Conservation (phyloP, 1,140 invertebrate species). For the Euglossa dilemma region DNA sequence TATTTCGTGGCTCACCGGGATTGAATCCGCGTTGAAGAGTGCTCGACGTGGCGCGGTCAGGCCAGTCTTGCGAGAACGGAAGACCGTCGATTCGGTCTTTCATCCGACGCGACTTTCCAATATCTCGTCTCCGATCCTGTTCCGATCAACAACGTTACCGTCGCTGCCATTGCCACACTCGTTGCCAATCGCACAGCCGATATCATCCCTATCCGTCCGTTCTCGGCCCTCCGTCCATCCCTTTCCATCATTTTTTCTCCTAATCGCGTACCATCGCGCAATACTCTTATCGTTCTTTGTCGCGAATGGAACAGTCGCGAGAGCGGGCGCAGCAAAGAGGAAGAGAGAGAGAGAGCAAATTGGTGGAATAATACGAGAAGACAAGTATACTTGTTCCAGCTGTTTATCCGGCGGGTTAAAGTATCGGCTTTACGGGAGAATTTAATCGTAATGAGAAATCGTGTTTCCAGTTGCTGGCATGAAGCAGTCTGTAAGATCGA, state of each 20-base stretch:
- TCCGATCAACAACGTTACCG: constrained; percentile 30
- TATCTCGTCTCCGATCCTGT: constrained; percentile 35
- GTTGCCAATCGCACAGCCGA: not conserved
- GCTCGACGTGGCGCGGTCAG: constrained; percentile 74
- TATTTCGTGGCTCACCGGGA: constrained; percentile 79
- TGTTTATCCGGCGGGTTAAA: constrained; percentile 47
- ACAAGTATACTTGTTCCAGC: not conserved
- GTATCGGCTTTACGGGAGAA: constrained; percentile 40
- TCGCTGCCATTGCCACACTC: constrained; percentile 3
- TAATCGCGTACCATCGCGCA: no score
- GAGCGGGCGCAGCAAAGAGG: no score
- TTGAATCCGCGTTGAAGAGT: constrained; percentile 80
- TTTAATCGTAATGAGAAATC: constrained; percentile 58
- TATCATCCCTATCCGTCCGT: not conserved
- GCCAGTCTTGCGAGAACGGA: constrained; percentile 69
- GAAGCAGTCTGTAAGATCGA: constrained; percentile 78
- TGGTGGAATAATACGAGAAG: not conserved
- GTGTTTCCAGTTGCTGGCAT: constrained; percentile 63
- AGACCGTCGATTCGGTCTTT: constrained; percentile 74
- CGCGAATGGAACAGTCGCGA: no score
- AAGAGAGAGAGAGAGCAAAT: not conserved
- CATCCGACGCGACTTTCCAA: constrained; percentile 63
- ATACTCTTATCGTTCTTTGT: no score
- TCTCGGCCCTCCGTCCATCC: not conserved
- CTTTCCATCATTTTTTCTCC: not conserved